phyloP scores from a whole-genome alignment of 2,113 vertebrate species.

The Proterorhinus semilunaris region DNA sequence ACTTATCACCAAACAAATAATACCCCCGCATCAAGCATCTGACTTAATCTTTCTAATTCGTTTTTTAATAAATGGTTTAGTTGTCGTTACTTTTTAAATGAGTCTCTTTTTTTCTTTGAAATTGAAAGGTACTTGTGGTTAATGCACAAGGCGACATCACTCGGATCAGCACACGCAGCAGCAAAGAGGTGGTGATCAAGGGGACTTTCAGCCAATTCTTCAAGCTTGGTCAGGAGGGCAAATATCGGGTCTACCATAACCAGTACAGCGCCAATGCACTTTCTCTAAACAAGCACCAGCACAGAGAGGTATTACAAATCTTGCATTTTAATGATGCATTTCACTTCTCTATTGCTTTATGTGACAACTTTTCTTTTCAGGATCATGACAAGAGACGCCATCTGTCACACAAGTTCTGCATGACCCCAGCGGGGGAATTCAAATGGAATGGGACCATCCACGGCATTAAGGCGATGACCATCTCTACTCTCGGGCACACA shows the following conservation, averaged over 20 bases:
- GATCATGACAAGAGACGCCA: slow-evolving; percentile 97
- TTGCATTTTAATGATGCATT: too few species aligned
- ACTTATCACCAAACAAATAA: too few species aligned
- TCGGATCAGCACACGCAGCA: slow-evolving; percentile 78
- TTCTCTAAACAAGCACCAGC: slow-evolving; percentile 97
- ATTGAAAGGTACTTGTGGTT: slow-evolving; percentile 83
- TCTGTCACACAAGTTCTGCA: slow-evolving; percentile 96
- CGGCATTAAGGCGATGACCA: slow-evolving; percentile 93
- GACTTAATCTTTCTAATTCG: too few species aligned
- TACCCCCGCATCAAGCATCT: too few species aligned
- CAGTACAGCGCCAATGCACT: slow-evolving; percentile 94
- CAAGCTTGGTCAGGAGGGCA: slow-evolving; percentile 96
- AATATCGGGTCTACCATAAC: slow-evolving; percentile 97
- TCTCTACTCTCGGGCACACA: slow-evolving; percentile 94
- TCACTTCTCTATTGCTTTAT: not conserved
- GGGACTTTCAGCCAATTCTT: slow-evolving; percentile 84
- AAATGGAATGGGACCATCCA: slow-evolving; percentile 98
- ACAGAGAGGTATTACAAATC: slow-evolving; percentile 80
- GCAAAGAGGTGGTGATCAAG: slow-evolving; percentile 90
- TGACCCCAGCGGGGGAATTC: slow-evolving; percentile 95
- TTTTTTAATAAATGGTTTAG: not conserved
- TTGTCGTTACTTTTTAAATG: not conserved
- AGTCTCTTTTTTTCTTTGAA: not conserved
- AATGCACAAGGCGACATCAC: slow-evolving; percentile 90
- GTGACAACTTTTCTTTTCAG: slow-evolving; percentile 29